phyloP scores from a whole-genome alignment of 2,888 invertebrate genomes.

The Micropterix aruncella region DNA sequence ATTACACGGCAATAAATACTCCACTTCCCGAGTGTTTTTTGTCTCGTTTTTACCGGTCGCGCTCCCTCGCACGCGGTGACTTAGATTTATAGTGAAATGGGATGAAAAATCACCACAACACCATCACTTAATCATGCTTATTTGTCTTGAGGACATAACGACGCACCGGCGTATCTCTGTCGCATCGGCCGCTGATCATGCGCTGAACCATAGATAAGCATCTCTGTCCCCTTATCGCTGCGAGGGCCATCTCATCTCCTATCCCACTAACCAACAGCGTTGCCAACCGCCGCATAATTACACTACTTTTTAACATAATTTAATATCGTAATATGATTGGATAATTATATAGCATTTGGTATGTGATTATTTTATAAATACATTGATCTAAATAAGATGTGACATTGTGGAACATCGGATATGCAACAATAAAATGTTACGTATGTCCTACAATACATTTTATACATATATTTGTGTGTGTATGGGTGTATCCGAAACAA shows the following conservation, averaged over 20 bases:
- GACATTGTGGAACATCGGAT: no score
- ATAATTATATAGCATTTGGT: no score
- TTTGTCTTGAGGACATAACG: not conserved
- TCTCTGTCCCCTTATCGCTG: not conserved
- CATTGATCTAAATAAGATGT: no score
- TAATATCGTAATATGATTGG: no score
- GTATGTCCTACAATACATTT: no score
- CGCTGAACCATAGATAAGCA: not conserved
- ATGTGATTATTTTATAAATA: no score
- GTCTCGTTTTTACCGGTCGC: not conserved
- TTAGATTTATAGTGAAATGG: not conserved
- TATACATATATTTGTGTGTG: no score
- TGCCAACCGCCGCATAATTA: no score
- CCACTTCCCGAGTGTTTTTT: not conserved
- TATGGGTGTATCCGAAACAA: no score
- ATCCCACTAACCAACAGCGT: no score
- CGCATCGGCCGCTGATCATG: not conserved
- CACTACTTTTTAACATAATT: no score
- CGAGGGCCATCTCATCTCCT: not conserved
- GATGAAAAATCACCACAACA: not conserved
- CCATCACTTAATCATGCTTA: not conserved
- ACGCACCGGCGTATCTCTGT: not conserved
- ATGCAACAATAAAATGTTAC: no score
- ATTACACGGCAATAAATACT: not conserved
- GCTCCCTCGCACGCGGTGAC: not conserved